These are phyloP conservation scores for Rhinolophus ferrumequinum DNA, from an alignment of 2,113 vertebrate genomes.

Conservation along the genomic window DNA sequence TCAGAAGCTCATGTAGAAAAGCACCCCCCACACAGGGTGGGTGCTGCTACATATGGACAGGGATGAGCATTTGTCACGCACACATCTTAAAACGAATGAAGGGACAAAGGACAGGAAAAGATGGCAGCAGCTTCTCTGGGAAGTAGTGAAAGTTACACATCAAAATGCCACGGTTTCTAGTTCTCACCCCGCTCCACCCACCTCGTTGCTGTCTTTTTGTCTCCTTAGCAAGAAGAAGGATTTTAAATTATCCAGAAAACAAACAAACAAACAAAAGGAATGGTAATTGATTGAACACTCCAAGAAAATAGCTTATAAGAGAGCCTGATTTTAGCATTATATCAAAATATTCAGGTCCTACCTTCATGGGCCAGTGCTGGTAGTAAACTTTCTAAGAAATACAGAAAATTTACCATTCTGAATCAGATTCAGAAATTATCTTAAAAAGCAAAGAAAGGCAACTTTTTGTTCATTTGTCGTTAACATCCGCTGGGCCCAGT, in stretches of 20 bases:
- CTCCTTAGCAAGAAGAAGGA: neutral
- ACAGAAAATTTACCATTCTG: neutral
- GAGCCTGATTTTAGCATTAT: neutral
- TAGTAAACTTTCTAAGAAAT: neutral
- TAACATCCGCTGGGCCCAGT: neutral
- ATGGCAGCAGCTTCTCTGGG: fast-evolving
- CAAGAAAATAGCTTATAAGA: neutral
- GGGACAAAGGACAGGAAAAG: neutral
- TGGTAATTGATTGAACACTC: neutral
- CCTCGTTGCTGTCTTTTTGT: too few relatives aligned
- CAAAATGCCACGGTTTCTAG: neutral
- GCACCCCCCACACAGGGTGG: fast-evolving
- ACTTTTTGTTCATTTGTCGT: neutral
- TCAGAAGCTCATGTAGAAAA: neutral
- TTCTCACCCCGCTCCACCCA: too few relatives aligned
- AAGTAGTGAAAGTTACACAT: fast-evolving
- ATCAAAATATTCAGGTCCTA: neutral
- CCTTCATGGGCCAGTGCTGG: fast-evolving
- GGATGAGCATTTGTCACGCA: neutral
- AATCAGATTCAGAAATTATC: neutral
- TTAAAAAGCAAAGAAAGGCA: neutral
- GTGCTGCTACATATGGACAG: fast-evolving
- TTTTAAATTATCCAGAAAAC: neutral
- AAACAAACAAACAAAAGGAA: neutral
- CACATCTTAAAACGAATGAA: fast-evolving